Percentiles rank a stretch among this genome's conserved stretches.
These are phyloP conservation scores for Phasia obesa DNA, from an alignment of 2,888 invertebrate genomes.

Conservation along the genomic window DNA sequence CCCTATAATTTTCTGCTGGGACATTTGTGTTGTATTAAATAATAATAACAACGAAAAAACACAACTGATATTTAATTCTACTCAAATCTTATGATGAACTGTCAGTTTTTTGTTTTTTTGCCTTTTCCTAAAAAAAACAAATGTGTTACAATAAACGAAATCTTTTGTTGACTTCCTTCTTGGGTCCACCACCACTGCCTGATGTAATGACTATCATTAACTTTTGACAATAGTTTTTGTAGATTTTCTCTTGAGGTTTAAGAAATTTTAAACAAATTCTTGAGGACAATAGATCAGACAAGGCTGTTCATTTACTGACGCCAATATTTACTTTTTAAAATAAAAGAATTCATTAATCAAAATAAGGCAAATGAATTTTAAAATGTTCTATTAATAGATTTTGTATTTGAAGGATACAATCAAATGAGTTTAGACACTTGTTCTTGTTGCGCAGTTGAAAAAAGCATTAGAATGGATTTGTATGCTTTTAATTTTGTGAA, in stretches of 20 bases:
- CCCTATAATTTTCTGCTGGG: constrained; percentile 68
- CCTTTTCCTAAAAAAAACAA: constrained; percentile 4
- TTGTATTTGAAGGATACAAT: constrained; percentile 47
- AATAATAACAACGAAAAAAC: no score
- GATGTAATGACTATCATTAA: constrained; percentile 73
- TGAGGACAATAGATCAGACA: constrained; percentile 65
- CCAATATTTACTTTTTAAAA: constrained; percentile 49
- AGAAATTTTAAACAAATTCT: constrained; percentile 38
- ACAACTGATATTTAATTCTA: constrained; percentile 50
- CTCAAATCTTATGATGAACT: constrained; percentile 66
- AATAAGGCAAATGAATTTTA: constrained; percentile 35
- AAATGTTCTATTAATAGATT: constrained; percentile 40
- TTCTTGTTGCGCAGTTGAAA: background rate
- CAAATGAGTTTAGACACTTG: background rate
- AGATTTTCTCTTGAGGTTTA: constrained; percentile 12
- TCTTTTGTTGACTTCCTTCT: constrained; percentile 64
- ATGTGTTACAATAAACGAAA: constrained; percentile 6
- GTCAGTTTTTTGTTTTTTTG: constrained; percentile 50
- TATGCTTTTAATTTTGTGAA: no score
- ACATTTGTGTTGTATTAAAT: constrained; percentile 38
- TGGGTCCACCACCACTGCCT: constrained; percentile 58
- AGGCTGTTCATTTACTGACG: constrained; percentile 56
- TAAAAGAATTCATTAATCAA: constrained; percentile 65
- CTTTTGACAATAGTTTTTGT: constrained; percentile 70
- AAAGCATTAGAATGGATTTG: no score